Percentiles rank a stretch among this genome's conserved stretches.
These are phyloP conservation scores for Acestrorhynchus altus DNA, from an alignment of 2,797 vertebrate species.

Conservation along the genomic window DNA sequence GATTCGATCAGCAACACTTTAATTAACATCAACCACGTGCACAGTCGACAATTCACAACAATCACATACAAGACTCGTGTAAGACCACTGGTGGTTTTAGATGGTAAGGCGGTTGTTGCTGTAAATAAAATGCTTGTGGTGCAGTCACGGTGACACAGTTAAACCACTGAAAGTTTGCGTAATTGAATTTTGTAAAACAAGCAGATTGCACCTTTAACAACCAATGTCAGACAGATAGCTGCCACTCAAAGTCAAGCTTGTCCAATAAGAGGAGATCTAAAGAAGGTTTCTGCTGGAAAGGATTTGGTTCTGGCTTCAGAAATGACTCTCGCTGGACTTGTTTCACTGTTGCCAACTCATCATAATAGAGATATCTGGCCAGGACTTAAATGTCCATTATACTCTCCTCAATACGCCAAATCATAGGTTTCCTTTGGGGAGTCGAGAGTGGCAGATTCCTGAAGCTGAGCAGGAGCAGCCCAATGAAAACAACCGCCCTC, in stretches of 20 bases:
- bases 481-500: neutral
- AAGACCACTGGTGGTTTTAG: too few relatives aligned
- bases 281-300: neutral
- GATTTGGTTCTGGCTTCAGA: neutral
- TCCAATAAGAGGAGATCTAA: neutral
- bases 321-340: neutral
- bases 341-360: neutral
- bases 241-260: neutral
- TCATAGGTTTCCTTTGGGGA: neutral
- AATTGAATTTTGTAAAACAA: too few relatives aligned
- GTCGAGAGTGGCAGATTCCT: neutral
- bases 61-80: too few relatives aligned
- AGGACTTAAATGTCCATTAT: neutral
- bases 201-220: neutral
- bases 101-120: too few relatives aligned
- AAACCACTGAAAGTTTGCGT: too few relatives aligned
- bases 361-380: too few relatives aligned
- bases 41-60: too few relatives aligned
- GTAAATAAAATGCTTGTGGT: too few relatives aligned
- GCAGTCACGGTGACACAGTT: too few relatives aligned
- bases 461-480: neutral
- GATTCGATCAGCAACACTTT: too few relatives aligned
- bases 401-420: neutral
- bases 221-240: too few relatives aligned
- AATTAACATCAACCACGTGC: too few relatives aligned